phyloP scores from a whole-genome alignment of 2,888 invertebrate genomes.

The Acrocera orbiculus region DNA sequence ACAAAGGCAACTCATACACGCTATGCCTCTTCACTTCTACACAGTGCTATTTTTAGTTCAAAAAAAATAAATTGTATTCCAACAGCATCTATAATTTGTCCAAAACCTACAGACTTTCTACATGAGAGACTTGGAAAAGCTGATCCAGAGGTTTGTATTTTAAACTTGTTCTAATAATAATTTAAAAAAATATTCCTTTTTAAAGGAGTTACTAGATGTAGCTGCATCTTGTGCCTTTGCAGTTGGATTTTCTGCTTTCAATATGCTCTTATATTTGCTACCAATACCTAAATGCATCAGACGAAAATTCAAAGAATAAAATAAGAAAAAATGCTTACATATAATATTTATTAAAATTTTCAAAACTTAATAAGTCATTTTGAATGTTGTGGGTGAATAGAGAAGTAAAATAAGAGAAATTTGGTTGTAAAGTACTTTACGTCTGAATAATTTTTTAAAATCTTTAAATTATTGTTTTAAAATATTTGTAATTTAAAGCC shows the following conservation, averaged over 20 bases:
- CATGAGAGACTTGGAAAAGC: conserved; percentile 28
- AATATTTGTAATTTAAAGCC: too few species aligned
- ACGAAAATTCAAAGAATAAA: conserved; percentile 57
- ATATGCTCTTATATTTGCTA: conserved; percentile 68
- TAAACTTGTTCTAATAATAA: not conserved
- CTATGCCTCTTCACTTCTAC: conserved; percentile 59
- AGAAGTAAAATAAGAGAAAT: too few species aligned
- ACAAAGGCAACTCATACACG: conserved; percentile 64
- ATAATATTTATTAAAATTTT: too few species aligned
- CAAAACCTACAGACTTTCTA: conserved; percentile 27
- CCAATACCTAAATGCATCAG: conserved; percentile 71
- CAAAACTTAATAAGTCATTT: too few species aligned
- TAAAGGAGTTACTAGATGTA: conserved; percentile 55
- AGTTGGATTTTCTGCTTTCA: conserved; percentile 60
- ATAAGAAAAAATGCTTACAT: not conserved
- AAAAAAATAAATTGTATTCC: conserved; percentile 36
- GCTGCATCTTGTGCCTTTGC: conserved; percentile 70
- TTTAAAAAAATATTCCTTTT: conserved; percentile 14
- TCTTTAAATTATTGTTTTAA: too few species aligned
- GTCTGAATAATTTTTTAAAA: too few species aligned
- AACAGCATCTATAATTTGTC: conserved; percentile 28
- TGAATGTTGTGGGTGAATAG: too few species aligned
- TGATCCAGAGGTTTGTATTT: conserved; percentile 26
- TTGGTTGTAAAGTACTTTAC: too few species aligned
- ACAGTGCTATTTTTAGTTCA: conserved; percentile 48